phyloP scores from a whole-genome alignment of 2,113 vertebrate species.

The Puffinus mauretanicus region DNA sequence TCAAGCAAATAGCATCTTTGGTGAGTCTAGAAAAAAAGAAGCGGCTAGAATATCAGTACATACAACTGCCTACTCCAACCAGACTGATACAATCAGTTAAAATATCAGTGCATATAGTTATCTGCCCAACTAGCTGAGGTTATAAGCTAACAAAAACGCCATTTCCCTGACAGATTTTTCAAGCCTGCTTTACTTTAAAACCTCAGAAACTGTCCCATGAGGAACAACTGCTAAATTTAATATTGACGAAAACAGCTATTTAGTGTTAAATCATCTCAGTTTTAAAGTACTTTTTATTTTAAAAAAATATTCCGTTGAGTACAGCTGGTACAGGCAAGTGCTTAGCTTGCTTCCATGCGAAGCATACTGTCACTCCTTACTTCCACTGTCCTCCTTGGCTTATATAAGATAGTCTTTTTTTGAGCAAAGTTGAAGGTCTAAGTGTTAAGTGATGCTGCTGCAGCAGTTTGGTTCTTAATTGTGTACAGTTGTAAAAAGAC shows the following conservation, averaged over 20 bases:
- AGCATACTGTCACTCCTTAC: neutral
- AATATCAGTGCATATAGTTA: neutral
- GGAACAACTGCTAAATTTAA: neutral
- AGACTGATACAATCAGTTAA: neutral
- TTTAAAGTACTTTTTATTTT: neutral
- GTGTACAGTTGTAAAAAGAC: neutral
- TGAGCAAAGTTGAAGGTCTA: constrained; percentile 5
- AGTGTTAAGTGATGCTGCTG: constrained; percentile 1
- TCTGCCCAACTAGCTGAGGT: neutral
- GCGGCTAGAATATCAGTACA: neutral
- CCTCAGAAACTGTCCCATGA: neutral
- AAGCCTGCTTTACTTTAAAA: neutral
- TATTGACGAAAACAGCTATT: constrained; percentile 23
- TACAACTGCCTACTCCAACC: neutral
- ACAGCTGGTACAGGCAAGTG: neutral
- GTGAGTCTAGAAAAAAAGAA: neutral
- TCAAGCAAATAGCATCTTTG: constrained; percentile 20
- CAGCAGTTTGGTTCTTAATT: constrained; percentile 34
- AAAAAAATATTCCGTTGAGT: neutral
- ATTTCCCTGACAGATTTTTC: constrained; percentile 15
- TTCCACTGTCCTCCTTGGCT: neutral
- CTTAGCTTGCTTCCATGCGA: neutral
- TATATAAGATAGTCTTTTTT: neutral
- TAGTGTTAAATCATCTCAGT: neutral
- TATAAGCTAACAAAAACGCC: neutral